Evolutionary conservation across 2,888 invertebrate genomes (phyloP).

Genomic region (Athrips mouffetella): DNA sequence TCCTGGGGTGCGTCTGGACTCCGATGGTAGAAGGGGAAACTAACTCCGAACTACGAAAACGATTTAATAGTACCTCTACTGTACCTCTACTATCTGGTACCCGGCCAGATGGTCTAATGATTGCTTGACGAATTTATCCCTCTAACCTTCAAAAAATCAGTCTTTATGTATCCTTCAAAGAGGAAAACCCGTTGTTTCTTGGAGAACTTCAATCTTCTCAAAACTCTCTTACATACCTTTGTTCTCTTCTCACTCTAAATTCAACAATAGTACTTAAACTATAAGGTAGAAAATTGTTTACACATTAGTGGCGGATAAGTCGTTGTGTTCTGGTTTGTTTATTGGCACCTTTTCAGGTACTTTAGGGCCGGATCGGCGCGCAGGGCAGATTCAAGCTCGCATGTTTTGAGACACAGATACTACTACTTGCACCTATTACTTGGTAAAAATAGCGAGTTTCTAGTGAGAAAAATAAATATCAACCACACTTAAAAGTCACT

Average conservation of each 20-base stretch:
- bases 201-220: slow-evolving; percentile 42
- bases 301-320: slow-evolving; percentile 28
- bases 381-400: slow-evolving; percentile 52
- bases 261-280: slow-evolving; percentile 13
- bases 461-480: no score
- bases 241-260: slow-evolving; percentile 25
- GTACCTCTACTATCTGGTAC: no score
- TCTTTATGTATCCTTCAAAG: slow-evolving; percentile 23
- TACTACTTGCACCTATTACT: no score
- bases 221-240: slow-evolving; percentile 24
- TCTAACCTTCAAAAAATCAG: background rate
- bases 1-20: no score
- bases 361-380: slow-evolving; percentile 60
- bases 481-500: no score
- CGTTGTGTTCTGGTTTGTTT: slow-evolving; percentile 41
- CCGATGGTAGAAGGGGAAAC: no score
- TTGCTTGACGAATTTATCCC: background rate
- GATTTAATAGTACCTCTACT: no score
- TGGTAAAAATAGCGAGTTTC: no score
- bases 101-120: no score
- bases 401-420: slow-evolving; percentile 36
- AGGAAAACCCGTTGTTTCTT: slow-evolving; percentile 72
- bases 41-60: no score
- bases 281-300: slow-evolving; percentile 28
- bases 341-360: slow-evolving; percentile 75